Conservation (phyloP, 2,888 invertebrate species). For the Drosophila tanythrix region DNA sequence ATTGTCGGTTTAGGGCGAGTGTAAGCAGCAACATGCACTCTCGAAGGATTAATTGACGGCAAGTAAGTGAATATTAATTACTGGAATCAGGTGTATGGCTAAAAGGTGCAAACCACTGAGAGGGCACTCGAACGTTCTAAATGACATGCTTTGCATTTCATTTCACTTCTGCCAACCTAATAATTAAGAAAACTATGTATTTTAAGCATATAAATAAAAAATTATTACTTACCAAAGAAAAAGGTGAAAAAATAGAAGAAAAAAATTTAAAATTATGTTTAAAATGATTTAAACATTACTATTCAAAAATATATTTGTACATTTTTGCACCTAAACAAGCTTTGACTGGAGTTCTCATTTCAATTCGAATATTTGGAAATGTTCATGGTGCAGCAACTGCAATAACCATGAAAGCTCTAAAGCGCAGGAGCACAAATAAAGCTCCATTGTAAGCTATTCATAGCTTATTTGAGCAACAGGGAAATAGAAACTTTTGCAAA, state of each 20-base stretch:
- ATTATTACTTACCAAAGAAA: neutral
- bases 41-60: slow-evolving; percentile 63
- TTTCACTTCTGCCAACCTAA: neutral
- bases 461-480: neutral
- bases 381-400: neutral
- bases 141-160: neutral
- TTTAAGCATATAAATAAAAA: neutral
- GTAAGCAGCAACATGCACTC: slow-evolving; percentile 34
- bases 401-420: neutral
- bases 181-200: neutral
- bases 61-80: slow-evolving; percentile 55
- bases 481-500: neutral
- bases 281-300: neutral
- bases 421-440: neutral
- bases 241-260: neutral
- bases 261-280: neutral
- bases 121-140: neutral
- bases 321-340: too few relatives aligned
- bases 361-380: neutral
- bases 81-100: slow-evolving; percentile 18
- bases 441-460: neutral
- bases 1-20: neutral
- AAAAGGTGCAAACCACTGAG: slow-evolving; percentile 10
- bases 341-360: slow-evolving; percentile 1
- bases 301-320: neutral